Conservation (phyloP, 2,888 invertebrate species). For the Sclerodermus sp. region DNA sequence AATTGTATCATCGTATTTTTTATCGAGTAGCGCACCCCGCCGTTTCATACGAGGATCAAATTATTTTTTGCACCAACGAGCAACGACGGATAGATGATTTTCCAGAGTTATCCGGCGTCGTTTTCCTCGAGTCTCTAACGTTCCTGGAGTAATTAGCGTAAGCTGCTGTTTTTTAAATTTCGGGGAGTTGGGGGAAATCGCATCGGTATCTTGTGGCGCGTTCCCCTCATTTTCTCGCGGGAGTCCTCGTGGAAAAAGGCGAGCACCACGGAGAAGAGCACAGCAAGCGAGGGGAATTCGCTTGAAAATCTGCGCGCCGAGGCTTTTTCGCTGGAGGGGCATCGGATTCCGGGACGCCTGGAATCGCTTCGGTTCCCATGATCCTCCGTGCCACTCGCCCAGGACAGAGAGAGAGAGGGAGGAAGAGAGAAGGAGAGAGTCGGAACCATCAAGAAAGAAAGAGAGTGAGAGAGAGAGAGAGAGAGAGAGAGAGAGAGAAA, state of each 20-base stretch:
- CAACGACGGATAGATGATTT: no score
- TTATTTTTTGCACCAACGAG: no score
- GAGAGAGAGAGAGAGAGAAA: background rate
- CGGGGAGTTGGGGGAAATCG: no score
- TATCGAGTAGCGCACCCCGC: no score
- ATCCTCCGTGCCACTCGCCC: conserved; percentile 21
- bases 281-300: background rate
- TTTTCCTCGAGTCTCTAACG: no score
- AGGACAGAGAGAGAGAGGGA: conserved; percentile 17
- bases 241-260: background rate
- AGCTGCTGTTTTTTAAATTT: no score
- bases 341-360: conserved; percentile 40
- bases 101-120: no score
- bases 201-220: no score
- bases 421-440: conserved; percentile 16
- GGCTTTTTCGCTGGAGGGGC: conserved; percentile 33
- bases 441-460: conserved; percentile 1
- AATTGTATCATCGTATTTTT: no score
- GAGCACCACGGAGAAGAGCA: conserved; percentile 1
- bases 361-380: conserved; percentile 40
- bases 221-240: no score
- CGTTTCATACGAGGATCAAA: no score
- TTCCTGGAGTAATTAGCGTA: no score
- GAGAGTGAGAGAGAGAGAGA: conserved; percentile 7
- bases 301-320: conserved; percentile 22